Evolutionary conservation across 1,140 invertebrate genomes (phyloP).

Genomic region (Platyura marginata): DNA sequence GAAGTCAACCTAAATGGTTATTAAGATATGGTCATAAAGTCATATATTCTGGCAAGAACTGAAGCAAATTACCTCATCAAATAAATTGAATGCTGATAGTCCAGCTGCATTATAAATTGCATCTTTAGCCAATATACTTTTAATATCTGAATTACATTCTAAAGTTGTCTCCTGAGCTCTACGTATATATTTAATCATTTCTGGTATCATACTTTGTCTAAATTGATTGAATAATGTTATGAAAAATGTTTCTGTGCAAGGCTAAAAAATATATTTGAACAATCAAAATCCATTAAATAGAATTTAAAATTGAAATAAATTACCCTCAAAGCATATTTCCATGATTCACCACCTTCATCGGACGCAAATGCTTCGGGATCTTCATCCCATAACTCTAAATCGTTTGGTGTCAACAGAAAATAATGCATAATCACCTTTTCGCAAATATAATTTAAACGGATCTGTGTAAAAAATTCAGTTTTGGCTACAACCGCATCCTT

Average conservation of each 20-base stretch:
- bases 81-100: conserved; percentile 75
- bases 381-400: conserved; percentile 73
- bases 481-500: conserved; percentile 20
- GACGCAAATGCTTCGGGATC: conserved; percentile 79
- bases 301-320: conserved; percentile 1
- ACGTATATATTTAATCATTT: conserved; percentile 54
- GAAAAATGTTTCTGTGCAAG: conserved; percentile 75
- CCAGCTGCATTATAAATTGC: conserved; percentile 90
- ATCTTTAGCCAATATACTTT: conserved; percentile 70
- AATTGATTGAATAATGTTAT: conserved; percentile 68
- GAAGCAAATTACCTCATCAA: conserved; percentile 52
- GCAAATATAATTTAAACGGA: conserved; percentile 58
- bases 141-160: conserved; percentile 45
- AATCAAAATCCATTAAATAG: conserved; percentile 2
- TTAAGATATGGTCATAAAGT: no score
- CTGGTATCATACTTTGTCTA: conserved; percentile 42
- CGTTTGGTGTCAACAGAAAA: conserved; percentile 65
- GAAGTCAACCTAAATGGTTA: conserved; percentile 73
- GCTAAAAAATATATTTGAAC: conserved; percentile 31
- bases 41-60: not conserved
- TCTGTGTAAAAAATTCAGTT: conserved; percentile 47
- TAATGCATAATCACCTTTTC: conserved; percentile 71
- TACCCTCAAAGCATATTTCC: conserved; percentile 78
- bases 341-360: conserved; percentile 76
- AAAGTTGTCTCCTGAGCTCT: conserved; percentile 36